Base-by-base conservation (phyloP, 2,888 invertebrate species). In the Vannuccia rotundouncinata region DNA sequence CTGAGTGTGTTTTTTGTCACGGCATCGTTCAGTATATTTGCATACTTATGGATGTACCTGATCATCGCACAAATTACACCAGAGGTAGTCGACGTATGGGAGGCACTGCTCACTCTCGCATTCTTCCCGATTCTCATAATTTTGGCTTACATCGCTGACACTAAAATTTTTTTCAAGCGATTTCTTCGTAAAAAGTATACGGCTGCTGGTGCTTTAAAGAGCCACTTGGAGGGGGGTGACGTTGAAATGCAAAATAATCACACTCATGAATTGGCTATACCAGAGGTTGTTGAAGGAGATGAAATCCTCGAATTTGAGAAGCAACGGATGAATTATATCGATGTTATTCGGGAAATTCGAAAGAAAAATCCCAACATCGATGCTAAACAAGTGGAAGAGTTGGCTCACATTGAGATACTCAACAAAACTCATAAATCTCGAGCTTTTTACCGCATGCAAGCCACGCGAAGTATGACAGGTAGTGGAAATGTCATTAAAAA, bases 1-100 rank as follows among this genome's bases (percentile, higher is more conserved):
- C 90, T 95, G 80, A 91, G 95, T 81, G 97, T 97, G 80, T 97
- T 97, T 89, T 93, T 95, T 86, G 94, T 97, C 78, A 97, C 97
- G 13, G 94, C 96, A 59, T 92, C 93, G 5, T 96, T 95, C 94
- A 95, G 95, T 29, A 91, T 97, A 80, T 96, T 96, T 86, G 97
- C 97, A 74, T 97, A 97, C 88, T 92, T 97, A 79, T 97, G 97
- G 96, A 91, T 97, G 78, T 96, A 95, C 89, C 88, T 94, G 79
- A 97, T 97, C 84, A 90, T 97, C 80, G 92, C 93, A 74, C 91
- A 93, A 78, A 92, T 93, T 84, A 93, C 95, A 59, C 93, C 93
- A 0, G 93, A 92, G 29, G 91, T 92, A 1, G 93, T 95, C 5
- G 94, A 95, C 84, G 92, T 96, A 17, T 97, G 96, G 96, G 97